Percentiles rank a stretch among this genome's conserved stretches.
phyloP scores from a whole-genome alignment of 2,797 vertebrate genomes.

The Clamator glandarius region DNA sequence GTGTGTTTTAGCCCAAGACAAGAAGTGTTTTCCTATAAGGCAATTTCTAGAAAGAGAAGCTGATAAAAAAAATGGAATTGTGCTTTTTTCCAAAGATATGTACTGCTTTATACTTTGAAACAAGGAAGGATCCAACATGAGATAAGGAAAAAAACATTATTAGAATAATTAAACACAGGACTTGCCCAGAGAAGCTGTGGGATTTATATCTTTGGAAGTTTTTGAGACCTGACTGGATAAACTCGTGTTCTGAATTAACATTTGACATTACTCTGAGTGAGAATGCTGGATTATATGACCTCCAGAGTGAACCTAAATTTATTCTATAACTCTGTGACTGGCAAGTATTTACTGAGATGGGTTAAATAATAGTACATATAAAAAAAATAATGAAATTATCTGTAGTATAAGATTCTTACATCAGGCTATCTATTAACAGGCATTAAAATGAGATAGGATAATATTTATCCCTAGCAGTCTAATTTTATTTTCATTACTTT shows the following conservation, averaged over 20 bases:
- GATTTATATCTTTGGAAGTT: background rate
- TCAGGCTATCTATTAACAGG: background rate
- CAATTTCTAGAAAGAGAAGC: background rate
- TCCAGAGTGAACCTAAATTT: background rate
- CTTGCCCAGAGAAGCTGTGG: background rate
- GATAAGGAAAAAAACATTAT: background rate
- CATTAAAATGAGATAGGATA: background rate
- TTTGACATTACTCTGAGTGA: background rate
- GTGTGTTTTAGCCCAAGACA: background rate
- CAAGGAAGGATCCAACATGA: background rate
- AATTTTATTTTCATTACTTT: background rate
- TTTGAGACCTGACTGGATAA: background rate
- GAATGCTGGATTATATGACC: background rate
- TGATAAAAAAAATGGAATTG: background rate
- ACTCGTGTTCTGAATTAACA: background rate
- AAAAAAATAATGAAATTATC: background rate
- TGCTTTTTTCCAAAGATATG: background rate
- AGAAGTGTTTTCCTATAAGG: background rate
- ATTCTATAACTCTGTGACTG: background rate
- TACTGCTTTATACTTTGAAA: background rate
- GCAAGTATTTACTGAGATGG: background rate
- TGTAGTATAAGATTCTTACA: background rate
- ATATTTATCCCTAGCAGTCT: background rate
- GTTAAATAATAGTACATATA: background rate
- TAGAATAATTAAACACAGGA: background rate